phyloP scores from a whole-genome alignment of 1,140 invertebrate species.

The Drosophila kanapiae region DNA sequence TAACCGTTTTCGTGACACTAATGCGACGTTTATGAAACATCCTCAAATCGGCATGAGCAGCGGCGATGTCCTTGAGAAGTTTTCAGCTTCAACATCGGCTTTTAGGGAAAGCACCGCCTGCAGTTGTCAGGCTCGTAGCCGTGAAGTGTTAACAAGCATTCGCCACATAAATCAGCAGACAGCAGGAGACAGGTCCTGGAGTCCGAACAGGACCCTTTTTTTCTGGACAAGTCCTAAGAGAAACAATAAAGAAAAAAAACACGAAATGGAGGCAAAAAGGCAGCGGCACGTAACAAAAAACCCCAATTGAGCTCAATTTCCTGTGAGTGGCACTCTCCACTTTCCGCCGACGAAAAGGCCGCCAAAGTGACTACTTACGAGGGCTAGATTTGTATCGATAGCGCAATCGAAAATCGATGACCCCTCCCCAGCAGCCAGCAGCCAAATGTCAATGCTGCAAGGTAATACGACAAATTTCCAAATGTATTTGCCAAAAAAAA shows the following conservation, averaged over 20 bases:
- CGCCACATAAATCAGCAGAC: slow-evolving; percentile 66
- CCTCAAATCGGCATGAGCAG: slow-evolving; percentile 43
- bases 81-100: slow-evolving; percentile 17
- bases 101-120: slow-evolving; percentile 50
- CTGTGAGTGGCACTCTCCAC: slow-evolving; percentile 46
- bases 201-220: slow-evolving; percentile 30
- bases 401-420: slow-evolving; percentile 69
- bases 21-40: slow-evolving; percentile 80
- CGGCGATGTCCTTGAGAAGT: slow-evolving; percentile 21
- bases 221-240: slow-evolving; percentile 24
- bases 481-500: slow-evolving; percentile 51
- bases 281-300: slow-evolving; percentile 62
- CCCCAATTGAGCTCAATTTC: slow-evolving; percentile 66
- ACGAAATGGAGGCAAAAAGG: slow-evolving; percentile 15
- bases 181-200: slow-evolving; percentile 9
- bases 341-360: slow-evolving; percentile 14
- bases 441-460: slow-evolving; percentile 50
- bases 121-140: slow-evolving; percentile 54
- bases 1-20: slow-evolving; percentile 66
- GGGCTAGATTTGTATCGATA: slow-evolving; percentile 64
- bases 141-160: slow-evolving; percentile 64
- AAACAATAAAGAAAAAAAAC: slow-evolving; percentile 14
- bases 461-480: slow-evolving; percentile 57
- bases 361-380: slow-evolving; percentile 64
- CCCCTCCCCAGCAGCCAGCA: slow-evolving; percentile 25